A percentile compares a stretch with the other conserved stretches of the same genome.
Conservation (phyloP, 2,797 vertebrate species). For the Anabas testudineus region DNA sequence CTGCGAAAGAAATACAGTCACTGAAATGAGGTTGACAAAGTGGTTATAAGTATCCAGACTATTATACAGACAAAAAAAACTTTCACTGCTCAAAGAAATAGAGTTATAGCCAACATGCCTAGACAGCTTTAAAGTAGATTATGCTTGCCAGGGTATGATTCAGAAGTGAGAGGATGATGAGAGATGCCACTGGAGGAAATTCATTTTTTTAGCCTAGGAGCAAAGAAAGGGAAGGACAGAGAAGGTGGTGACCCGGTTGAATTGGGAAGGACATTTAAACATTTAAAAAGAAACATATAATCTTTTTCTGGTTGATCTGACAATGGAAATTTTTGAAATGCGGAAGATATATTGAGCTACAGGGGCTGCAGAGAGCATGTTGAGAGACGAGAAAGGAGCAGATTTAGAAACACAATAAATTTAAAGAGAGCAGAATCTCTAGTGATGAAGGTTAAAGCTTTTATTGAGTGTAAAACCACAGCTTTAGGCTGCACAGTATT, state of each 20-base stretch:
- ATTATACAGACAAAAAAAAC: conserved; percentile 23
- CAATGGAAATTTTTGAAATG: not conserved
- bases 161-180: conserved; percentile 36
- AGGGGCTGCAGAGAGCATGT: conserved; percentile 1
- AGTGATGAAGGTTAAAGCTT: not conserved
- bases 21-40: conserved; percentile 23
- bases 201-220: conserved; percentile 13
- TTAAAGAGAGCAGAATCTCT: not conserved
- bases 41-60: conserved; percentile 24
- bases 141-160: conserved; percentile 33
- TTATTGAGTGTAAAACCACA: not conserved
- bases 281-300: conserved; percentile 8
- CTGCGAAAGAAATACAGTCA: conserved; percentile 10
- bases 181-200: conserved; percentile 35
- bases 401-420: not conserved
- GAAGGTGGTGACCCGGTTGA: conserved; percentile 16
- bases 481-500: not conserved
- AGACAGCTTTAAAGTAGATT: conserved; percentile 10
- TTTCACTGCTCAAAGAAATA: conserved; percentile 29
- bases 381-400: not conserved
- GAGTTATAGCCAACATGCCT: conserved; percentile 16
- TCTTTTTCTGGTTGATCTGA: no score
- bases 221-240: conserved; percentile 8
- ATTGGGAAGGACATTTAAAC: conserved; percentile 3
- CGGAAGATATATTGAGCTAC: not conserved